phyloP scores from a whole-genome alignment of 2,888 invertebrate species.

The Tortricodes alternella region DNA sequence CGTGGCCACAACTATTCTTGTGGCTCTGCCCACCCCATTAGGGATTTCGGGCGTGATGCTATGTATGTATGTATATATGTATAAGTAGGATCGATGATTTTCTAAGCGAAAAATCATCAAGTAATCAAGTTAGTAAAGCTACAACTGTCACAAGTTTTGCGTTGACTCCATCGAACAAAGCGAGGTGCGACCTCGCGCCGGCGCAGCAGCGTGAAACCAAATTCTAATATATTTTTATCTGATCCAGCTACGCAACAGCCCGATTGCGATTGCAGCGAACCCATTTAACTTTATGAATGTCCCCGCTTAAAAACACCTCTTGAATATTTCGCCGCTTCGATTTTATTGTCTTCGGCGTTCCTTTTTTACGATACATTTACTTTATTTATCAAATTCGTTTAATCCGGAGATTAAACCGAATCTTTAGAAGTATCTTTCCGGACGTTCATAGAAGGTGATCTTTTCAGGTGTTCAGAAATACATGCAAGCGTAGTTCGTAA shows the following conservation, averaged over 20 bases:
- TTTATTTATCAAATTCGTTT: conserved; percentile 59
- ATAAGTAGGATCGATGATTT: too few relatives aligned
- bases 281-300: conserved; percentile 79
- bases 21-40: too few relatives aligned
- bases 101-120: too few relatives aligned
- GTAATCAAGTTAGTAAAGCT: too few relatives aligned
- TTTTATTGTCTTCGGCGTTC: conserved; percentile 71
- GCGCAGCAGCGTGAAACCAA: conserved; percentile 22
- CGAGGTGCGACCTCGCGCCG: conserved; percentile 3
- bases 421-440: conserved; percentile 37
- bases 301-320: conserved; percentile 66
- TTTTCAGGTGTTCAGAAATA: conserved; percentile 6
- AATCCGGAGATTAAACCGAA: conserved; percentile 59
- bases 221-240: conserved; percentile 56
- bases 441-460: not conserved
- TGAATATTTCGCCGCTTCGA: conserved; percentile 70
- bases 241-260: conserved; percentile 67
- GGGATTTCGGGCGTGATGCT: too few relatives aligned
- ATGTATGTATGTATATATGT: too few relatives aligned
- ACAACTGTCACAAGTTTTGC: too few relatives aligned
- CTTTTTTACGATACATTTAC: conserved; percentile 70
- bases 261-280: conserved; percentile 72
- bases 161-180: conserved; percentile 12
- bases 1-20: too few relatives aligned
- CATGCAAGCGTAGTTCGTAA: conserved; percentile 30